A percentile compares a stretch with the other conserved stretches of the same genome.
Evolutionary conservation across 1,140 invertebrate genomes (phyloP).

Genomic region (Drosophila lini): DNA sequence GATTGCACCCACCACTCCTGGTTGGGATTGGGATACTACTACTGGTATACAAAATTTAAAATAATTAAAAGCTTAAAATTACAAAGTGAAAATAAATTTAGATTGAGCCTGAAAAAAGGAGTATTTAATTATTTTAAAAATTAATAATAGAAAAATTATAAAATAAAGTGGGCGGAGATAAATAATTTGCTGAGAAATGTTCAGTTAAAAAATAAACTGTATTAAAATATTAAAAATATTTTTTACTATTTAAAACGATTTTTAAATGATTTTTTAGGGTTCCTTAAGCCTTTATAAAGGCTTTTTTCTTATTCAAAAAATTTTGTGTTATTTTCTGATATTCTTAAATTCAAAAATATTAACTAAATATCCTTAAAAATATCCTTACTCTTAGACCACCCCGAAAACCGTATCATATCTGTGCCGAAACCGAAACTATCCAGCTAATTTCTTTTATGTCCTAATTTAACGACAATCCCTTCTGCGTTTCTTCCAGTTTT

Average conservation of each 20-base stretch:
- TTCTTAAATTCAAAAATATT: background rate
- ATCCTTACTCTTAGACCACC: slow-evolving; percentile 47
- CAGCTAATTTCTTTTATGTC: slow-evolving; percentile 70
- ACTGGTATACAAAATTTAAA: background rate
- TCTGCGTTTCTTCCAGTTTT: slow-evolving; percentile 3
- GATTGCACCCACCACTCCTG: background rate
- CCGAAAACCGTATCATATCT: slow-evolving; percentile 39
- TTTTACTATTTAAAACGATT: too few relatives aligned
- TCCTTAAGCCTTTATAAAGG: too few relatives aligned
- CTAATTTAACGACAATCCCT: slow-evolving; percentile 60
- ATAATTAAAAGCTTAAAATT: background rate
- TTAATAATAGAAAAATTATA: too few relatives aligned
- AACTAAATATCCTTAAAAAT: too few relatives aligned
- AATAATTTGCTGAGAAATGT: too few relatives aligned
- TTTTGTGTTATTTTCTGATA: background rate
- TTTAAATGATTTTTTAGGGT: too few relatives aligned
- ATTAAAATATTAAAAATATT: too few relatives aligned
- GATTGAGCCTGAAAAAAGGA: background rate
- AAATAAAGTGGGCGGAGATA: too few relatives aligned
- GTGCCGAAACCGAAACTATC: slow-evolving; percentile 45
- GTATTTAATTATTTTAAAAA: background rate
- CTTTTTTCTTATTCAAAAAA: too few relatives aligned
- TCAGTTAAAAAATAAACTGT: too few relatives aligned
- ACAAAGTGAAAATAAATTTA: slow-evolving; percentile 2
- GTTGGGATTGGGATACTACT: background rate